A percentile compares a stretch with the other conserved stretches of the same genome.
Evolutionary conservation across 2,797 vertebrate genomes (phyloP).

Genomic region (Siniperca undulata): DNA sequence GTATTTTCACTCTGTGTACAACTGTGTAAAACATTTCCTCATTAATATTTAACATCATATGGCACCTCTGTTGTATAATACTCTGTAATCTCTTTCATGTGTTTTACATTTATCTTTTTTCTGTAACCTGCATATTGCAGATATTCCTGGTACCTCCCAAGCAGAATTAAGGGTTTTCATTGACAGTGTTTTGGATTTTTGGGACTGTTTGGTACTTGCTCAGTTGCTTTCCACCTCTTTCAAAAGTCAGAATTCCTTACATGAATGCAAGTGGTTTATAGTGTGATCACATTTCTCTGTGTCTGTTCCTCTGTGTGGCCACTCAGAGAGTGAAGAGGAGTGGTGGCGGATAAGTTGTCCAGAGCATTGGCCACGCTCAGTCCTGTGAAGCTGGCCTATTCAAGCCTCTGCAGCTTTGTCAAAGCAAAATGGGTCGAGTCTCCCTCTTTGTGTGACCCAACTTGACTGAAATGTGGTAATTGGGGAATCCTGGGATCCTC

Average conservation of each 20-base stretch:
- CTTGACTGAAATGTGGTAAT: constrained; percentile 77
- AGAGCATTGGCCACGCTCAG: constrained; percentile 48
- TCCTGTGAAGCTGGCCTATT: constrained; percentile 60
- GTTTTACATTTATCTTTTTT: not conserved
- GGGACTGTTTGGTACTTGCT: not conserved
- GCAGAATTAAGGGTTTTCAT: not conserved
- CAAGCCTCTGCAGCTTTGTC: constrained; percentile 61
- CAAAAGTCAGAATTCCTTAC: not conserved
- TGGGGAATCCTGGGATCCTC: constrained; percentile 64
- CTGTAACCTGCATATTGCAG: not conserved
- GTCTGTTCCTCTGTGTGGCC: constrained; percentile 31
- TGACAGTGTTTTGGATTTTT: not conserved
- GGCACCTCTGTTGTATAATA: not conserved
- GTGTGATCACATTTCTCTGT: constrained; percentile 11
- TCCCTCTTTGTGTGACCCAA: constrained; percentile 73
- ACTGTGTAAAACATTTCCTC: too few species aligned
- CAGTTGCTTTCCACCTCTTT: not conserved
- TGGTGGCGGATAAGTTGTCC: constrained; percentile 41
- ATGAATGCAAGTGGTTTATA: constrained; percentile 13
- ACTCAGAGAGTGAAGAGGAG: constrained; percentile 44
- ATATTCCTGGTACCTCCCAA: not conserved
- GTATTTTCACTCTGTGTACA: not conserved
- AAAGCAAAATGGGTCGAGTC: constrained; percentile 67
- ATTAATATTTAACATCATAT: not conserved
- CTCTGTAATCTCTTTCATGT: not conserved